A percentile compares a stretch with the other conserved stretches of the same genome.
These are phyloP conservation scores for Pachyramphus minor DNA, from an alignment of 2,113 vertebrate species.

Conservation along the genomic window DNA sequence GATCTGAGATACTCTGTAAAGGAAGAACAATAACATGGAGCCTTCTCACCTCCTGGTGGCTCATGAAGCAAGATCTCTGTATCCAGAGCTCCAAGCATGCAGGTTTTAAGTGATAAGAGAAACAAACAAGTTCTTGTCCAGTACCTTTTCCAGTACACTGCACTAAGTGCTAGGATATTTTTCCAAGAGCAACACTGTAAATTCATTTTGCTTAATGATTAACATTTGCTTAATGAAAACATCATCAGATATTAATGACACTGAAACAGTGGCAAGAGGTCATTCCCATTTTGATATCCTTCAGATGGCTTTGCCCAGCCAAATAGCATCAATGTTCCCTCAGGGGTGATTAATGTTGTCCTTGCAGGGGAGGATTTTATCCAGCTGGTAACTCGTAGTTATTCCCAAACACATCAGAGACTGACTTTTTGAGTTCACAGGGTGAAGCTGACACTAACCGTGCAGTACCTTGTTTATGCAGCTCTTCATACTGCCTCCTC, in stretches of 20 bases:
- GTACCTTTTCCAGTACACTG: not conserved
- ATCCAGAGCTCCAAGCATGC: fast-evolving
- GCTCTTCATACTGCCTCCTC: not conserved
- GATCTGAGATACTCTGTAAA: not conserved
- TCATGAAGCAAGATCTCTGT: not conserved
- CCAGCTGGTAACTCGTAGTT: not conserved
- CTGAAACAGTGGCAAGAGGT: not conserved
- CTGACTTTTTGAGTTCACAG: not conserved
- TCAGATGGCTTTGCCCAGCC: not conserved
- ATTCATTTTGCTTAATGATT: not conserved
- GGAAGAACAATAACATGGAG: fast-evolving
- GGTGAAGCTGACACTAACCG: not conserved
- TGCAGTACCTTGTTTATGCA: not conserved
- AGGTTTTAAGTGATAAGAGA: not conserved
- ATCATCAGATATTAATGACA: not conserved
- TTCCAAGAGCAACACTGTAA: not conserved
- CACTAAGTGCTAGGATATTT: not conserved
- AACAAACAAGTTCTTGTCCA: not conserved
- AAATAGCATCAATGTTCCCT: not conserved
- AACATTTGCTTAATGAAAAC: too few species aligned
- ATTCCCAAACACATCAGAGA: not conserved
- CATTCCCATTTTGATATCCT: not conserved
- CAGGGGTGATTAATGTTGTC: not conserved
- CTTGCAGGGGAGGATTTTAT: not conserved
- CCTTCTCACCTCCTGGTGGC: fast-evolving